Conservation (phyloP, 2,113 vertebrate species). For the Eclectus roratus region DNA sequence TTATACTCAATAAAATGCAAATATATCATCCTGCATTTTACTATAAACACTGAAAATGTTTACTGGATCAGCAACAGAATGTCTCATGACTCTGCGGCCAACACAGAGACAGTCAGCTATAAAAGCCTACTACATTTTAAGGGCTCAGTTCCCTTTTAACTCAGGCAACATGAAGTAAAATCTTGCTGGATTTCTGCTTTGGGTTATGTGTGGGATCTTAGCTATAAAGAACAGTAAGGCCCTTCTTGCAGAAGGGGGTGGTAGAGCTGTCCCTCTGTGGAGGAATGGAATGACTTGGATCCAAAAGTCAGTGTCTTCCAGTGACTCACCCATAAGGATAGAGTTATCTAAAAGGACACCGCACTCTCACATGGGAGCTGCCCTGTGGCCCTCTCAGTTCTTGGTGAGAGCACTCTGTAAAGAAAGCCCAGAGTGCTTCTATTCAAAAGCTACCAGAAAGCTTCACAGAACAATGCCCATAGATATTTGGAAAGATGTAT, state of each 20-base stretch:
- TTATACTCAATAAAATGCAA: not conserved
- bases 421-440: not conserved
- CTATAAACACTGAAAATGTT: not conserved
- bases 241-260: not conserved
- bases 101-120: not conserved
- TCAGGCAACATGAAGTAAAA: not conserved
- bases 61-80: not conserved
- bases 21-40: not conserved
- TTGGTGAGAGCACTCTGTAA: not conserved
- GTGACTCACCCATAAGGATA: not conserved
- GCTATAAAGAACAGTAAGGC: not conserved
- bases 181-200: not conserved
- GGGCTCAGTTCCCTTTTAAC: not conserved
- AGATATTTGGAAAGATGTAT: not conserved
- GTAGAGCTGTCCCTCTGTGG: not conserved
- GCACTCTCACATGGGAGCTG: rapidly evolving
- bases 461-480: not conserved
- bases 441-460: not conserved
- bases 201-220: not conserved
- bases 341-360: not conserved
- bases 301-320: not conserved
- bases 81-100: not conserved
- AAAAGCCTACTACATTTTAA: not conserved
- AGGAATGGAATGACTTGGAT: not conserved
- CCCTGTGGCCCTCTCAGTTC: not conserved